phyloP scores from a whole-genome alignment of 2,113 vertebrate genomes.

The Dendrocopos noguchii region DNA sequence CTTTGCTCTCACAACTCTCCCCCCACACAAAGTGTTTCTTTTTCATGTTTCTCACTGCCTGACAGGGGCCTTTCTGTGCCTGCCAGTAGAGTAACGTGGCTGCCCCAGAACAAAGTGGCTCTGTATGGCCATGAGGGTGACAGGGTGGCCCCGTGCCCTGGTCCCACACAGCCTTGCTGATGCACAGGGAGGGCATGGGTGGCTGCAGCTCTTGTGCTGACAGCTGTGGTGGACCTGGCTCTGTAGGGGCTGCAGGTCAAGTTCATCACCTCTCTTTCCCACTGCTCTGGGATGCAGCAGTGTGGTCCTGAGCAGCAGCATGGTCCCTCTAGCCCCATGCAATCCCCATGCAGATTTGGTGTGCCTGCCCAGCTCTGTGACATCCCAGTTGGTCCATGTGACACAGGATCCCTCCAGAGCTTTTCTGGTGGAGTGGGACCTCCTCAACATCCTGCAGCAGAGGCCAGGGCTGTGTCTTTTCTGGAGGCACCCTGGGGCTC shows the following conservation, averaged over 20 bases:
- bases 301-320: not conserved
- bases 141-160: fast-evolving
- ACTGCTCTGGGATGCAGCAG: fast-evolving
- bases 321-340: not conserved
- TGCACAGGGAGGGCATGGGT: not conserved
- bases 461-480: not conserved
- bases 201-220: not conserved
- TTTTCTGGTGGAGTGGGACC: not conserved
- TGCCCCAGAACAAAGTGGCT: not conserved
- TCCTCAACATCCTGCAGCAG: not conserved
- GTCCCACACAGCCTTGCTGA: not conserved
- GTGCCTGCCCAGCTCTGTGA: not conserved
- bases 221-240: not conserved
- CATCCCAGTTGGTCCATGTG: fast-evolving
- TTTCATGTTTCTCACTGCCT: not conserved
- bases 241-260: not conserved
- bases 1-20: not conserved
- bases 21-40: not conserved
- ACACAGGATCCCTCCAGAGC: fast-evolving
- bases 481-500: fast-evolving
- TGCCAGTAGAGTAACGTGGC: not conserved
- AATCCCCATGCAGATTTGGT: not conserved
- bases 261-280: not conserved
- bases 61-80: not conserved
- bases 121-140: not conserved